Evolutionary conservation across 2,888 invertebrate genomes (phyloP).

Genomic region (Acanthosoma haemorrhoidale): DNA sequence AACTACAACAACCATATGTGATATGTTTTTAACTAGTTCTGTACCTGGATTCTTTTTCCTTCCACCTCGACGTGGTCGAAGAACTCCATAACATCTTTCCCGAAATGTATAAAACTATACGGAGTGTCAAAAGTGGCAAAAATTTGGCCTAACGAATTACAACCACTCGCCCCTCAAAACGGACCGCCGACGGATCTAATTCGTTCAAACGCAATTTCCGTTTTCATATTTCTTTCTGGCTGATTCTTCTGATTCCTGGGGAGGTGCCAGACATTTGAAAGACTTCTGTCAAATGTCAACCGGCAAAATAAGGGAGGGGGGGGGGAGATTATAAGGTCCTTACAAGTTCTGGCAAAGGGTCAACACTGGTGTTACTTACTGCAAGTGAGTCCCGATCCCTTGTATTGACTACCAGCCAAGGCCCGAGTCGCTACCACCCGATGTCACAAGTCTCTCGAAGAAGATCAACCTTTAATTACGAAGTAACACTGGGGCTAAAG

Average conservation of each 20-base stretch:
- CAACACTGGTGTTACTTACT: constrained; percentile 8
- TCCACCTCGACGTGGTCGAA: constrained; percentile 1
- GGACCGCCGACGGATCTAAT: no score
- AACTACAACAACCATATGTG: constrained; percentile 7
- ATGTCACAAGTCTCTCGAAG: constrained; percentile 9
- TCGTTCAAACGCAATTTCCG: neutral
- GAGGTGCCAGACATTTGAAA: constrained; percentile 8
- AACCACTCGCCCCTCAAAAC: neutral
- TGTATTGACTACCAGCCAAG: neutral
- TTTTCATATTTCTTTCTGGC: neutral
- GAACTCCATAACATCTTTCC: constrained; percentile 2
- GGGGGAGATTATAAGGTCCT: neutral
- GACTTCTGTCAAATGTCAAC: constrained; percentile 17
- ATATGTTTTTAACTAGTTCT: constrained; percentile 6
- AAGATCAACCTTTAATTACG: constrained; percentile 7
- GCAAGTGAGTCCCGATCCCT: constrained; percentile 1
- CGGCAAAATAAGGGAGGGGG: constrained; percentile 5
- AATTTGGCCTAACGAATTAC: neutral
- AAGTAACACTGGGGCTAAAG: neutral
- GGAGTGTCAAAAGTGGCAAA: neutral
- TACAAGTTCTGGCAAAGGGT: neutral
- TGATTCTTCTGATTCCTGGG: neutral
- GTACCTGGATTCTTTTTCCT: constrained; percentile 1
- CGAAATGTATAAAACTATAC: neutral
- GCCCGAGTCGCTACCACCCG: neutral